These are phyloP conservation scores for Andrena fulva DNA, from an alignment of 2,888 invertebrate species.

Conservation along the genomic window DNA sequence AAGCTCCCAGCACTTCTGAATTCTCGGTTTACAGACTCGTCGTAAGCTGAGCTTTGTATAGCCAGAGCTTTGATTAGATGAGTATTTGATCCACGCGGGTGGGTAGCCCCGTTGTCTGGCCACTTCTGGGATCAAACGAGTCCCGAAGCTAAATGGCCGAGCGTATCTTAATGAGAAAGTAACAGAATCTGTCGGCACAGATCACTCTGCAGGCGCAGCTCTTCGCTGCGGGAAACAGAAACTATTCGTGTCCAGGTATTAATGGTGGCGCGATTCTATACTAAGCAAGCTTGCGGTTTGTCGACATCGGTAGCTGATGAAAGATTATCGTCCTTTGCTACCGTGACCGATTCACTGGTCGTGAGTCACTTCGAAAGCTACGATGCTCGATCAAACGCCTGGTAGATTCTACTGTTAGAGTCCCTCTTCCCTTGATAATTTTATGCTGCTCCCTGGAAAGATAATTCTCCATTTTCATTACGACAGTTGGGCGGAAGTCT, in stretches of 20 bases:
- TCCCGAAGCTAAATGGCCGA: background rate
- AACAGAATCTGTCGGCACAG: background rate
- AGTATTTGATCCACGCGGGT: background rate
- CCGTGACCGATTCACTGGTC: constrained; percentile 23
- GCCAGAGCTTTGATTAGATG: background rate
- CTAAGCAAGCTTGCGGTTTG: constrained; percentile 45
- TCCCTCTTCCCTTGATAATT: background rate
- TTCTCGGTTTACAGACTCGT: background rate
- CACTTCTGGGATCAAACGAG: background rate
- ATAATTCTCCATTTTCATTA: constrained; percentile 1
- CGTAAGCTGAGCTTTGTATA: background rate
- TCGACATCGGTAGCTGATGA: constrained; percentile 34
- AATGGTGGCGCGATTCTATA: constrained; percentile 3
- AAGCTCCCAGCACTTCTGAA: background rate
- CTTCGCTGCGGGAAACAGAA: constrained; percentile 15
- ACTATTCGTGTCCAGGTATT: constrained; percentile 19
- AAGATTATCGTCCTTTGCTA: constrained; percentile 50
- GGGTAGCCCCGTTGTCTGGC: background rate
- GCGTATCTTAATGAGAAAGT: background rate
- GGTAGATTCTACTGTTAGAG: background rate
- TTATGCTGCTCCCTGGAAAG: background rate
- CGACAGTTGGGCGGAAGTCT: background rate
- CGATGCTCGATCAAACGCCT: background rate
- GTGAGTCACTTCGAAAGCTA: background rate
- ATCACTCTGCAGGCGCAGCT: background rate